Base-by-base conservation (phyloP, 1,140 invertebrate genomes). In the Drosophila seguyi region DNA sequence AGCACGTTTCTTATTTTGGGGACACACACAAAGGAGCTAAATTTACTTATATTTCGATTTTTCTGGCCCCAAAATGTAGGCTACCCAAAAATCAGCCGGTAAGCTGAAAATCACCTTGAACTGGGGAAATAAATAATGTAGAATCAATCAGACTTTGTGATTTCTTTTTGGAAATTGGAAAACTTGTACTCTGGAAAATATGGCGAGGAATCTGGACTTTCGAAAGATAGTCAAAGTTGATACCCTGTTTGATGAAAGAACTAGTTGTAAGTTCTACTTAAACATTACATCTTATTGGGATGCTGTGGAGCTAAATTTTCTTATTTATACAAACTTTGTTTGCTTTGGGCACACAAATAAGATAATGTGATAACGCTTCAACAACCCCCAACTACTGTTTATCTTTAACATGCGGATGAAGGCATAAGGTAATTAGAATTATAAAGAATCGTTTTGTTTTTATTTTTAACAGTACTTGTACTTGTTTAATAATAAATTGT, bases 1-100 rank as follows among this genome's bases (percentile, higher is more conserved):
- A 67, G 52, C 22, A 45, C 27, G 48, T 58, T 41, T 53, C 22
- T 10, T 47, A 44, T 38, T 67, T 14, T 38, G 22, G 18, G 11
- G 10, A 42, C 36, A 29, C 20, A 45, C 29, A 22, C 36, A 38
- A 29, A 57, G 31, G 38, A 50, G 29, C 45, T 42, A 50, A 47
- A 27, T 25, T 29, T 65, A 11, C 22, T 50, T 36, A 0, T 53
- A n/a, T 25, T 55, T 55, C 20, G 20, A 38, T 45, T 62, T 42
- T 22, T 53, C 34, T 25, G 31, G 29, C n/a, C 52, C 52, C n/a
- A 5, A 38, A 25, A 25, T n/a, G 20, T 38, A 38, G 52, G 20
- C 34, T 55, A 53, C 4, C 10, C 16, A n/a, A 18, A 52, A 22
- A 22, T 5, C 18, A 10, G 4, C 18, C 31, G 50, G 6, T 4